Evolutionary conservation across 2,888 invertebrate species (phyloP), one percentile per base, ranked within the genome.

Genomic region (Drosophila anomelani): DNA sequence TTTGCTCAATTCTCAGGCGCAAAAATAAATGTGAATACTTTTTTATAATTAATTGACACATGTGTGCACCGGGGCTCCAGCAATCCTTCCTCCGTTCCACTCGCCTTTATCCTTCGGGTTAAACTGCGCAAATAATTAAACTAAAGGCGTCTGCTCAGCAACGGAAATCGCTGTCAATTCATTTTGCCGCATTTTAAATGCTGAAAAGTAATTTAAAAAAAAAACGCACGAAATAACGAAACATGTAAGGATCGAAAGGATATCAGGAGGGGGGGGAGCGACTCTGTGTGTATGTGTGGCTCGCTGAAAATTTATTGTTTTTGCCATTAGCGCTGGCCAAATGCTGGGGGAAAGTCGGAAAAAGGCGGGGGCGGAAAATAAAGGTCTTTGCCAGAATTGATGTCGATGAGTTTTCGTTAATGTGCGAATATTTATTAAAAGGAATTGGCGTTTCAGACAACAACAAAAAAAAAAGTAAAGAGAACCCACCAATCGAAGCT

Each of bases 181-280:
- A 87, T 86, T 85, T 83, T 85, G 85, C 77, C 83, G 77, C 85
- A 84, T 85, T 86, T 86, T 83, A 87, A 87, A 86, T 87, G 87
- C 85, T 80, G 79, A 83, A 81, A 86, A 85, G 87, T 81, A 86
- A 87, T 86, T 81, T 77, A 77, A 78, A 80, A 46, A 29, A 39
- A 57, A 36, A 38, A 38, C 34, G 26, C 13, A 56, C 47, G 47
- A 58, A 46, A 61, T 46, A 67, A 41, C 67, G 67, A 54, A 67
- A 61, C 64, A 58, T 78, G 79, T 78, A 85, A 80, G 86, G 82
- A 86, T 85, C 80, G 82, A 85, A 82, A 80, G 79, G 84, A 85
- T 85, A 85, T 82, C 79, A 78, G 80, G 73, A 7, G 29, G 67
- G 73, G 44, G 44, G 61, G 20, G 10, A 44, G 39, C 62, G 36